Percentiles rank a stretch among this genome's conserved stretches.
These are phyloP conservation scores for Chamaea fasciata DNA, from an alignment of 2,113 vertebrate species.

Conservation along the genomic window DNA sequence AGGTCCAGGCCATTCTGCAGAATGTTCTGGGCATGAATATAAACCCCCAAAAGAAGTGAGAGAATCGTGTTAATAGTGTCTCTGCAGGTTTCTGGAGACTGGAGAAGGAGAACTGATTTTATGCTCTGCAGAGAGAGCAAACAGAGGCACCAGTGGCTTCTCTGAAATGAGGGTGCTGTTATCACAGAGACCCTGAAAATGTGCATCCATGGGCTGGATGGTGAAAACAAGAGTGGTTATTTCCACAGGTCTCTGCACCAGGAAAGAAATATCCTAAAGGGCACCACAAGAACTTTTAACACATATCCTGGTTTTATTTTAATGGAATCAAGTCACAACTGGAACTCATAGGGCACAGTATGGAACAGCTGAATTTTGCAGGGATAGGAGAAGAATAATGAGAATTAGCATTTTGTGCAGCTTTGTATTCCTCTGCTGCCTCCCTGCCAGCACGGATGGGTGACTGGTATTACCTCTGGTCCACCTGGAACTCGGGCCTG, in stretches of 20 bases:
- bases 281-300: background rate
- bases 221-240: background rate
- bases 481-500: background rate
- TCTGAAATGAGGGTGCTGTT: accelerated
- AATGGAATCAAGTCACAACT: background rate
- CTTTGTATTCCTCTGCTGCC: background rate
- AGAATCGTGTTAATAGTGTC: too few relatives aligned
- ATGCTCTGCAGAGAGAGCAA: background rate
- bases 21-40: background rate
- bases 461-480: background rate
- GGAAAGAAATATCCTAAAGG: background rate
- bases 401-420: background rate
- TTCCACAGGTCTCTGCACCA: background rate
- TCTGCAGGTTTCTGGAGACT: background rate
- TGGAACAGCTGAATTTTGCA: background rate
- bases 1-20: background rate
- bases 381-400: background rate
- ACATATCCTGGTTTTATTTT: background rate
- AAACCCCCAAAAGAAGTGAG: background rate
- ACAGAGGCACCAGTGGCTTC: background rate
- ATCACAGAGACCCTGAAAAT: background rate
- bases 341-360: background rate
- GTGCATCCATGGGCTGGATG: accelerated
- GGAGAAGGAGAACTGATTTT: background rate
- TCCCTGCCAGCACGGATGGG: background rate